Conservation (phyloP, 2,113 vertebrate species). For the Petrocephalus microphthalmus region DNA sequence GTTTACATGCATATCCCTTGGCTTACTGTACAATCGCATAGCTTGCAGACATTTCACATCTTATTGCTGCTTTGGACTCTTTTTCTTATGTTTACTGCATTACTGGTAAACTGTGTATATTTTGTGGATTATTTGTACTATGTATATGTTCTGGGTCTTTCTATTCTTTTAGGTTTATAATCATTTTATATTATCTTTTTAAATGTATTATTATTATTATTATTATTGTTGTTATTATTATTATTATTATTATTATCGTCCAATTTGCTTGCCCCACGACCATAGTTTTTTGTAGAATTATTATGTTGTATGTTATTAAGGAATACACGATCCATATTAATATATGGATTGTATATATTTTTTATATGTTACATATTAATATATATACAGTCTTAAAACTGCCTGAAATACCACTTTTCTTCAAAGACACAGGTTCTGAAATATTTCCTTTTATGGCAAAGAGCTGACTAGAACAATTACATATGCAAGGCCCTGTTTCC, state of each 20-base stretch:
- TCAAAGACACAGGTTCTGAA: background rate
- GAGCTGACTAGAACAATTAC: background rate
- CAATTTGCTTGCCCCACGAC: background rate
- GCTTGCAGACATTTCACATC: background rate
- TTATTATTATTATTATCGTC: background rate
- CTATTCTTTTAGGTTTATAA: background rate
- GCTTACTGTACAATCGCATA: background rate
- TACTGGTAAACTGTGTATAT: background rate
- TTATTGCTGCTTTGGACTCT: background rate
- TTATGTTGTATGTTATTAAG: background rate
- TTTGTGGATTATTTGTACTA: background rate
- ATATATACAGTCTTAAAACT: background rate
- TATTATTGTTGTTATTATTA: background rate
- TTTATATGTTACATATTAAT: background rate
- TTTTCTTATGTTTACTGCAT: background rate
- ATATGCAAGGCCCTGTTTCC: background rate
- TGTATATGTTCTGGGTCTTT: background rate
- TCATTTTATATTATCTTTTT: background rate
- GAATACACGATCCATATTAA: background rate
- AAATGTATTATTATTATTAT: background rate
- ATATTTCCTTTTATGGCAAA: background rate
- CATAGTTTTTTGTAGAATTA: background rate
- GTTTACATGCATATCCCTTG: too few relatives aligned
- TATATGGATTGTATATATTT: too few relatives aligned
- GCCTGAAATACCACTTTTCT: background rate